These are phyloP conservation scores for Cepaea hortensis DNA, from an alignment of 2,888 invertebrate genomes.

Conservation along the genomic window DNA sequence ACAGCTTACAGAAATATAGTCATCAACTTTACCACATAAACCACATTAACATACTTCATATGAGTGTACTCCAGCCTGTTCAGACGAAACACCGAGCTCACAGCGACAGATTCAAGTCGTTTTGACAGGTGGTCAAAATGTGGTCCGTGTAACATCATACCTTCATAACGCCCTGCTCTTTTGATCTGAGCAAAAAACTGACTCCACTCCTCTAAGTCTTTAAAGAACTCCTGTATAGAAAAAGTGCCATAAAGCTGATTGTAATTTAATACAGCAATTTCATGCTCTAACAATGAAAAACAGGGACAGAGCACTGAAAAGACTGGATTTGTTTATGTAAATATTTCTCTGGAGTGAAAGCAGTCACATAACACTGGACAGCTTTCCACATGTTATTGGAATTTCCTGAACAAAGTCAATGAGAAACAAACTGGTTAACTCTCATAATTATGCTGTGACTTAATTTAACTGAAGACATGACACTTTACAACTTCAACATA, in stretches of 20 bases:
- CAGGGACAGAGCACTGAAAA: no score
- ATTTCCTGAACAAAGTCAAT: no score
- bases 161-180: slow-evolving; percentile 82
- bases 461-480: no score
- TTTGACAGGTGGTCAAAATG: slow-evolving; percentile 89
- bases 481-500: no score
- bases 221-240: slow-evolving; percentile 84
- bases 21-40: neutral
- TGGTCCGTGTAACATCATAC: slow-evolving; percentile 83
- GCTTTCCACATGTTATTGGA: no score
- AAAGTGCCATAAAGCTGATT: neutral
- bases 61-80: slow-evolving; percentile 73
- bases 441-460: no score
- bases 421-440: no score
- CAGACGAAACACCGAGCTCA: slow-evolving; percentile 85
- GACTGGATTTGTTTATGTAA: no score
- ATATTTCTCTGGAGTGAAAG: no score
- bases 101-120: slow-evolving; percentile 78
- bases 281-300: neutral
- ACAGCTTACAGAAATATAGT: no score
- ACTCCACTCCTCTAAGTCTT: slow-evolving; percentile 86
- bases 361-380: no score
- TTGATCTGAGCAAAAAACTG: slow-evolving; percentile 87
- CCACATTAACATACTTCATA: slow-evolving; percentile 53
- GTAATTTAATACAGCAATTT: neutral